Conservation (phyloP, 1,140 invertebrate species). For the Caenorhabditis inopinata region DNA sequence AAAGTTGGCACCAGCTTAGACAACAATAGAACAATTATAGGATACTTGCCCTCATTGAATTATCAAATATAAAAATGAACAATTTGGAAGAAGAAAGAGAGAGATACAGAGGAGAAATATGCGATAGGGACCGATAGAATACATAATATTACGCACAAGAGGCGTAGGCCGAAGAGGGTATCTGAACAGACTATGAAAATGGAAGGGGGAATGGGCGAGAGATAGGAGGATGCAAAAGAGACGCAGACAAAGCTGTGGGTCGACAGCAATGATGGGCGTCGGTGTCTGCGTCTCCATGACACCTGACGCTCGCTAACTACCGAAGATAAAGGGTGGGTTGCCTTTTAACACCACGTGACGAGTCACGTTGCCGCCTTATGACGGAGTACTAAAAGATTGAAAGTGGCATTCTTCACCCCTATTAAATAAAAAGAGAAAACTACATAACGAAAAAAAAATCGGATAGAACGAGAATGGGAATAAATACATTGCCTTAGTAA, state of each 20-base stretch:
- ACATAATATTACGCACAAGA: constrained; percentile 6
- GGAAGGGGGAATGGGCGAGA: not conserved
- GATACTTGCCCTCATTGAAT: not conserved
- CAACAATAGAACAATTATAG: not conserved
- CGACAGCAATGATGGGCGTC: not conserved
- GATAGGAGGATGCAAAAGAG: not conserved
- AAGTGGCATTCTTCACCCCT: too few species aligned
- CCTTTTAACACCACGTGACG: constrained; percentile 22
- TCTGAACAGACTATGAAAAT: not conserved
- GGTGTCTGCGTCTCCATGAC: not conserved
- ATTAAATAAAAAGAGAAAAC: too few species aligned
- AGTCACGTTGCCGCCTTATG: constrained; percentile 30
- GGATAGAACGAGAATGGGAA: too few species aligned
- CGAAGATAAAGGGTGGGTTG: not conserved
- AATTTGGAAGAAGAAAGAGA: not conserved
- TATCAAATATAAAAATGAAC: not conserved
- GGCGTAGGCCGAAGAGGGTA: not conserved
- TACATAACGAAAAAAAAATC: too few species aligned
- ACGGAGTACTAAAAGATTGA: not conserved
- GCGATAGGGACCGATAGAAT: not conserved
- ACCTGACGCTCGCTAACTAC: not conserved
- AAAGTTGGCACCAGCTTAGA: constrained; percentile 15
- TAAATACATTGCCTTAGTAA: too few species aligned
- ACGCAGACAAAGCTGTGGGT: too few species aligned
- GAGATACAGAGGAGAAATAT: not conserved